Conservation (phyloP, 1,140 invertebrate genomes). For the Drosophila busckii region DNA sequence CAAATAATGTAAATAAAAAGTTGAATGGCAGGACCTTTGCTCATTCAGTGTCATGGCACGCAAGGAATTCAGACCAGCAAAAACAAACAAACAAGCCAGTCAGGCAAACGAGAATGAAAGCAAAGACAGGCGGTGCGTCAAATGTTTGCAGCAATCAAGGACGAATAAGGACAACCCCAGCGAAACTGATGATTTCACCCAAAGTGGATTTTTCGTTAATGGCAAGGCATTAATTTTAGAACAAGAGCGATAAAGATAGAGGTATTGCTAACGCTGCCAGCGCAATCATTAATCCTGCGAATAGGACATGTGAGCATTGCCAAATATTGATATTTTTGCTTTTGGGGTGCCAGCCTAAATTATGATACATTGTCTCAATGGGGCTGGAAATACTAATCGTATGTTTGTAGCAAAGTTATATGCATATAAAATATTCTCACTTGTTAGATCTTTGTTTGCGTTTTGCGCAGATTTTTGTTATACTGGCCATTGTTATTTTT, state of each 20-base stretch:
- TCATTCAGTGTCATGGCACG: conserved; percentile 51
- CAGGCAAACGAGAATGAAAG: conserved; percentile 8
- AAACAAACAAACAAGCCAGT: conserved; percentile 46
- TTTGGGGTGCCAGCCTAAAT: no score
- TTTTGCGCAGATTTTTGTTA: conserved; percentile 20
- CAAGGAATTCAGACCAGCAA: conserved; percentile 60
- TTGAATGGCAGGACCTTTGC: conserved; percentile 32
- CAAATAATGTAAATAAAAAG: no score
- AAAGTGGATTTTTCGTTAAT: conserved; percentile 67
- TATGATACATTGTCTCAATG: no score
- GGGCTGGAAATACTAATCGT: no score
- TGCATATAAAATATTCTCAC: neutral
- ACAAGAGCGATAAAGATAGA: conserved; percentile 20
- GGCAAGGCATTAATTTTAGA: conserved; percentile 62
- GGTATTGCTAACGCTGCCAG: neutral
- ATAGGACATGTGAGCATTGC: no score
- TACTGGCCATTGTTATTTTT: conserved; percentile 20
- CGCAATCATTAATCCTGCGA: neutral
- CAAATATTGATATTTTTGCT: no score
- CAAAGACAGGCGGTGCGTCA: conserved; percentile 1
- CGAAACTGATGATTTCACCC: conserved; percentile 13
- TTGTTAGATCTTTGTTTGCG: neutral
- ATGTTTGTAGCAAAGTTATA: no score
- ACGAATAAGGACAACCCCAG: conserved; percentile 48
- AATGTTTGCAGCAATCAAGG: conserved; percentile 55